Evolutionary conservation across 2,888 invertebrate genomes (phyloP).

Genomic region (Ophonus ardosiacus): DNA sequence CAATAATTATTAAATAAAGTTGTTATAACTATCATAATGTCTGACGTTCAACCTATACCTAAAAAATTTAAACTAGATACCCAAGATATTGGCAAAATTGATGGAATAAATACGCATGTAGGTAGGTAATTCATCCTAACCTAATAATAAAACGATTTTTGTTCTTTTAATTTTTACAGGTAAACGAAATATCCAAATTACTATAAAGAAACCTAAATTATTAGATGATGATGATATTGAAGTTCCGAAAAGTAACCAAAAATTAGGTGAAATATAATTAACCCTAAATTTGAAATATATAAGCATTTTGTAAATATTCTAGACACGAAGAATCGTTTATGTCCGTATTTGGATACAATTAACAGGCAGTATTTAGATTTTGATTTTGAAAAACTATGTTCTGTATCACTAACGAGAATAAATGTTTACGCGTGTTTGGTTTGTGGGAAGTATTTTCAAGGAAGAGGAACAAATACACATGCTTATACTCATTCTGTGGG

Average conservation of each 20-base stretch:
- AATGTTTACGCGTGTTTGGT: conserved; percentile 99
- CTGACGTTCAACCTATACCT: background rate
- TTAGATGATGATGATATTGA: background rate
- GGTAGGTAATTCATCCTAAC: conserved; percentile 24
- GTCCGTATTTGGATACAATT: conserved; percentile 99
- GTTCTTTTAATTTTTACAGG: background rate
- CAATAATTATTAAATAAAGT: background rate
- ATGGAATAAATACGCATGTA: background rate
- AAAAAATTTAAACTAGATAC: conserved; percentile 49
- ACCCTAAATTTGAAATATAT: background rate
- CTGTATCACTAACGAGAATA: conserved; percentile 97
- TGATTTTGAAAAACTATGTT: conserved; percentile 99
- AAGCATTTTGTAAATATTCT: background rate
- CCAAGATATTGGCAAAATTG: background rate
- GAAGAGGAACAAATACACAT: conserved; percentile 97
- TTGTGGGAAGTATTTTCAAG: conserved; percentile 99
- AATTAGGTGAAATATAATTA: conserved; percentile 18
- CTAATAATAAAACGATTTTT: background rate
- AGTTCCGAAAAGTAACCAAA: background rate
- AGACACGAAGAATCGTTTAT: conserved; percentile 80
- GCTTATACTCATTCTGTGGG: conserved; percentile 99
- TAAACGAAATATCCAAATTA: background rate
- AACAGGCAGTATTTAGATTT: conserved; percentile 98
- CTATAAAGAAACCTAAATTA: background rate
- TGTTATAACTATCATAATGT: conserved; percentile 35